Percentiles rank a stretch among this genome's conserved stretches.
These are phyloP conservation scores for Myoxocephalus aenaeus DNA, from an alignment of 2,797 vertebrate genomes.

Conservation along the genomic window DNA sequence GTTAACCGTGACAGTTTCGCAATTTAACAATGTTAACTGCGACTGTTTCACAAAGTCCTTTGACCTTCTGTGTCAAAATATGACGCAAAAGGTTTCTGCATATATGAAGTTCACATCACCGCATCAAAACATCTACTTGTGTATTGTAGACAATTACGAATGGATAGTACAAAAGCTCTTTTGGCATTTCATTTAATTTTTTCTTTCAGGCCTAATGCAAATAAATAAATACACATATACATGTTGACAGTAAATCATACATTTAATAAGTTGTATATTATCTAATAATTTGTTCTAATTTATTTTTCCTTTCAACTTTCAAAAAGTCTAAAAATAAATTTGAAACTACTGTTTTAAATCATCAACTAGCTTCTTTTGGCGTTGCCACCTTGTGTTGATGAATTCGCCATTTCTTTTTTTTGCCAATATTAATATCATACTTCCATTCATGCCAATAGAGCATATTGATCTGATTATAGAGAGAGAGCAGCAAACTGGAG, in stretches of 20 bases:
- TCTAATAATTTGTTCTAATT: not conserved
- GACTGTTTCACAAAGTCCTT: not conserved
- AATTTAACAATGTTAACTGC: not conserved
- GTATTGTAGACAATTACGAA: too few relatives aligned
- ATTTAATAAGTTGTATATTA: not conserved
- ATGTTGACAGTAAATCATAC: too few relatives aligned
- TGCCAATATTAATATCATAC: conserved; percentile 53
- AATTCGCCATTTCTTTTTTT: not conserved
- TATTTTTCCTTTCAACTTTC: not conserved
- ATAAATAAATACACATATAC: not conserved
- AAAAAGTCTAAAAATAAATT: not conserved
- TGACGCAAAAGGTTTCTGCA: not conserved
- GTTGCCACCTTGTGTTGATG: conserved; percentile 26
- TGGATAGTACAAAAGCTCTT: not conserved
- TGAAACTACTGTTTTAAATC: too few relatives aligned
- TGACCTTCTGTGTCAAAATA: not conserved
- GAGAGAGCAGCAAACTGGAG: conserved; percentile 50
- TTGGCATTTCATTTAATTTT: not conserved
- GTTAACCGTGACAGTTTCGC: not conserved
- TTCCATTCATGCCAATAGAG: conserved; percentile 64
- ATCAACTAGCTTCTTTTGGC: not conserved
- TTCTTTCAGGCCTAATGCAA: not conserved
- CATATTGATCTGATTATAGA: conserved; percentile 65
- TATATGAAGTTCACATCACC: not conserved
- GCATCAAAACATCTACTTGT: not conserved